A percentile compares a stretch with the other conserved stretches of the same genome.
phyloP scores from a whole-genome alignment of 2,113 vertebrate species.

The Nematolebias whitei region DNA sequence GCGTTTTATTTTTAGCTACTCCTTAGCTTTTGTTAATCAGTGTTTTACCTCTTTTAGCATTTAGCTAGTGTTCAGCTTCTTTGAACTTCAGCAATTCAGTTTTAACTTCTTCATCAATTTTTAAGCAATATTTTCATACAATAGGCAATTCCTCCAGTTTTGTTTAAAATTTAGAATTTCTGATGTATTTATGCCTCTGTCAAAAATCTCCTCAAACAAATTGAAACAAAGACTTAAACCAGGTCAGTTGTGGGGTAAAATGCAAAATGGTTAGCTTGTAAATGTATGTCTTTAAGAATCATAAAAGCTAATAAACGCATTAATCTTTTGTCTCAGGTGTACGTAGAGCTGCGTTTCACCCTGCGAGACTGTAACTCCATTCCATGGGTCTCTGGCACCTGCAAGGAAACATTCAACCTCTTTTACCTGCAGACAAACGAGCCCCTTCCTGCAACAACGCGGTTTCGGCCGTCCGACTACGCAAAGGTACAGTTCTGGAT shows the following conservation, averaged over 20 bases:
- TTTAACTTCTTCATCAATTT: too few relatives aligned
- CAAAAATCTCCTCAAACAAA: background rate
- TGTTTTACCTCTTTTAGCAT: too few relatives aligned
- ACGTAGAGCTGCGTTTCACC: conserved; percentile 97
- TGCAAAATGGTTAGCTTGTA: background rate
- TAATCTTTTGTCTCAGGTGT: conserved; percentile 63
- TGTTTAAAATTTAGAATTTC: background rate
- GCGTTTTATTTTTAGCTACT: too few relatives aligned
- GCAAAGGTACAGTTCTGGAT: conserved; percentile 77
- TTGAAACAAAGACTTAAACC: background rate
- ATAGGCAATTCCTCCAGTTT: background rate
- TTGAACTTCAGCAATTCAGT: too few relatives aligned
- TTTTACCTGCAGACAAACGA: conserved; percentile 94
- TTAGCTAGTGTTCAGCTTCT: too few relatives aligned
- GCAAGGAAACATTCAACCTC: conserved; percentile 98
- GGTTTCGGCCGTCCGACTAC: conserved; percentile 88
- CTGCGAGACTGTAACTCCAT: conserved; percentile 98
- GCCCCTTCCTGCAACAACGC: conserved; percentile 79
- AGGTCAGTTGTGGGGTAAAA: background rate
- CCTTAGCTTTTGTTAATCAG: too few relatives aligned
- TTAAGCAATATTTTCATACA: too few relatives aligned
- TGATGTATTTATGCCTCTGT: too few relatives aligned
- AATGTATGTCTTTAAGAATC: too few relatives aligned
- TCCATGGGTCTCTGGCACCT: conserved; percentile 95
- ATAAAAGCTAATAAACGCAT: too few relatives aligned